phyloP scores from a whole-genome alignment of 2,888 invertebrate genomes.

The Leptopilina syphax region DNA sequence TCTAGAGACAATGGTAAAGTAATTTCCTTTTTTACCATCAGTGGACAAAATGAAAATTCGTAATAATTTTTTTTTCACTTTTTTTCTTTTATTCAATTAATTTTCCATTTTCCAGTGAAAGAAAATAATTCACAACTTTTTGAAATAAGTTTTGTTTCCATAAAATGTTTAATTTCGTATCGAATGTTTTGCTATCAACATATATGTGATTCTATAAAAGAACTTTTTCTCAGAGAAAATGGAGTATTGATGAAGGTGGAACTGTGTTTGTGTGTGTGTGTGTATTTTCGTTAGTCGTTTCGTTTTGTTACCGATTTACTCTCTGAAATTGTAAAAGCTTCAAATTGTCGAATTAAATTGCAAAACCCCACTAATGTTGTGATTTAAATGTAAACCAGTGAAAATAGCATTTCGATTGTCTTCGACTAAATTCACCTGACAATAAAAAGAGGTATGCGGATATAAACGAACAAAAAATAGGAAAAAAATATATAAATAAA shows the following conservation, averaged over 20 bases:
- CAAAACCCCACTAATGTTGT: background rate
- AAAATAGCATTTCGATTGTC: background rate
- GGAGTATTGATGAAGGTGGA: background rate
- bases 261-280: too few species aligned
- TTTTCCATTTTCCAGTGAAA: too few species aligned
- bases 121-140: too few species aligned
- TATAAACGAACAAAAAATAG: background rate
- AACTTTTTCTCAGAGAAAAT: background rate
- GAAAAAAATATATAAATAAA: background rate
- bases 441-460: background rate
- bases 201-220: background rate
- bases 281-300: conserved; percentile 6
- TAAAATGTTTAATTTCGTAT: too few species aligned
- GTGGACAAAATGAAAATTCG: too few species aligned
- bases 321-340: background rate
- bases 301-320: conserved; percentile 1
- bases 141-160: too few species aligned
- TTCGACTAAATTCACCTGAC: background rate
- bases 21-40: too few species aligned
- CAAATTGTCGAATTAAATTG: conserved; percentile 11
- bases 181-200: too few species aligned
- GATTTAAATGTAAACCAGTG: conserved; percentile 17
- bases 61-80: too few species aligned
- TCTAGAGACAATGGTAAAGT: too few species aligned
- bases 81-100: too few species aligned